Conservation (phyloP, 92 coral and sea anemone genomes). For the Pocillopora grandis region DNA sequence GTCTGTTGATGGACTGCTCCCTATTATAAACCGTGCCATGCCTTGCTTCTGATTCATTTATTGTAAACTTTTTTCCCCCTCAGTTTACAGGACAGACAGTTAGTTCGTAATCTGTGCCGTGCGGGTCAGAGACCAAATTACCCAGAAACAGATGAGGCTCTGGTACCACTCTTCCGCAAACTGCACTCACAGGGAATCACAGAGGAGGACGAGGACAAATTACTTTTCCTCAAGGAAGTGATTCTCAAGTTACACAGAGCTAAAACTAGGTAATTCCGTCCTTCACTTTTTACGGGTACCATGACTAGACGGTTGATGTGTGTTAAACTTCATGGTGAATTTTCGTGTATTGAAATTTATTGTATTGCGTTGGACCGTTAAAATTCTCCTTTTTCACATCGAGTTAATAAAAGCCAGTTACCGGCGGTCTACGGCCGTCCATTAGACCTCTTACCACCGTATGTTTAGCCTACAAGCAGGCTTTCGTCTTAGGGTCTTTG, state of each 20-base stretch:
- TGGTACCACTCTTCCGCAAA: slow-evolving; percentile 84
- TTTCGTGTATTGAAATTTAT: too few relatives aligned
- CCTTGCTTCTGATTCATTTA: too few relatives aligned
- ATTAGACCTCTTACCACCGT: too few relatives aligned
- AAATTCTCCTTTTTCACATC: too few relatives aligned
- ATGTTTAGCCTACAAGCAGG: too few relatives aligned
- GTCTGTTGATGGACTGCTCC: too few relatives aligned
- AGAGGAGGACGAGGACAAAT: slow-evolving; percentile 92
- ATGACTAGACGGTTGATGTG: neutral
- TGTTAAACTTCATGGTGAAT: too few relatives aligned
- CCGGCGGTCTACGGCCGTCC: too few relatives aligned
- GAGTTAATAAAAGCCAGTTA: too few relatives aligned
- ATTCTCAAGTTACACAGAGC: slow-evolving; percentile 86
- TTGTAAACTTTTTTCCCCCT: neutral
- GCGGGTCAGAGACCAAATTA: slow-evolving; percentile 88
- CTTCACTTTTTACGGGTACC: neutral
- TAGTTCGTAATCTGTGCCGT: slow-evolving; percentile 81
- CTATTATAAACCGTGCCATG: too few relatives aligned
- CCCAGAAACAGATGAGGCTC: slow-evolving; percentile 73
- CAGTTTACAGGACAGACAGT: slow-evolving; percentile 95
- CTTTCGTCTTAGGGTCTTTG: too few relatives aligned
- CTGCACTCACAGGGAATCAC: slow-evolving; percentile 94
- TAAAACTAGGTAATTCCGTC: slow-evolving; percentile 62
- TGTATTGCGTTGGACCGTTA: too few relatives aligned
- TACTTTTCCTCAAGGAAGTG: slow-evolving; percentile 74